These are phyloP conservation scores for Sarcoramphus papa DNA, from an alignment of 2,797 vertebrate genomes.

Conservation along the genomic window DNA sequence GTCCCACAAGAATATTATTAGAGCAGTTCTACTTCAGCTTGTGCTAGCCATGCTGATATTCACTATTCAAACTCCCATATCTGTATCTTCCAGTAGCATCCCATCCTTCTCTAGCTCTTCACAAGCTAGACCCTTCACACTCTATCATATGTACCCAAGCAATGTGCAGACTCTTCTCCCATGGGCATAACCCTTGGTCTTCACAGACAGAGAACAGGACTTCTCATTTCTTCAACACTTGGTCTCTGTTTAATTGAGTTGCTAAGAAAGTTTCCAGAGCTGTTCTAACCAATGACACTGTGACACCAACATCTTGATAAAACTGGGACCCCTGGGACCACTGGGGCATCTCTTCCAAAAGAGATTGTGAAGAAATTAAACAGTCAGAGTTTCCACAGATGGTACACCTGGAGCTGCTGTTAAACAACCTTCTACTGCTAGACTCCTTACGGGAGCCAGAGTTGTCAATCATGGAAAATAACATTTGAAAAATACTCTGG, in stretches of 20 bases:
- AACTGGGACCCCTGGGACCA: neutral
- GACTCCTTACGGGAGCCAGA: neutral
- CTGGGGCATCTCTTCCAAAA: neutral
- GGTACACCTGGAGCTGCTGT: neutral
- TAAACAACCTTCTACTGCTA: neutral
- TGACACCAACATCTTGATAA: neutral
- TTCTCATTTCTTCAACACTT: neutral
- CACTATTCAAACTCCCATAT: neutral
- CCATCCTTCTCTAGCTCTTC: neutral
- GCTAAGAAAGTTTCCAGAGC: neutral
- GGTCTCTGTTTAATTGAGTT: neutral
- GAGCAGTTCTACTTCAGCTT: neutral
- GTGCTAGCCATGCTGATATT: neutral
- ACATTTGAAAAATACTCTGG: neutral
- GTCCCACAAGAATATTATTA: neutral
- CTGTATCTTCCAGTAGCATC: neutral
- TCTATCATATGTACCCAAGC: rapidly evolving
- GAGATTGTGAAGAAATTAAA: neutral
- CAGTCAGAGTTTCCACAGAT: too few species aligned
- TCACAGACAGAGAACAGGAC: neutral
- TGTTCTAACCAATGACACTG: neutral
- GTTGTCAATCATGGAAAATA: neutral
- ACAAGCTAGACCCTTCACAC: neutral
- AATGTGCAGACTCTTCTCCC: neutral
- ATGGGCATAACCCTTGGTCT: neutral